Percentiles rank a stretch among this genome's conserved stretches.
Evolutionary conservation across 2,797 vertebrate genomes (phyloP).

Genomic region (Silurus aristotelis): DNA sequence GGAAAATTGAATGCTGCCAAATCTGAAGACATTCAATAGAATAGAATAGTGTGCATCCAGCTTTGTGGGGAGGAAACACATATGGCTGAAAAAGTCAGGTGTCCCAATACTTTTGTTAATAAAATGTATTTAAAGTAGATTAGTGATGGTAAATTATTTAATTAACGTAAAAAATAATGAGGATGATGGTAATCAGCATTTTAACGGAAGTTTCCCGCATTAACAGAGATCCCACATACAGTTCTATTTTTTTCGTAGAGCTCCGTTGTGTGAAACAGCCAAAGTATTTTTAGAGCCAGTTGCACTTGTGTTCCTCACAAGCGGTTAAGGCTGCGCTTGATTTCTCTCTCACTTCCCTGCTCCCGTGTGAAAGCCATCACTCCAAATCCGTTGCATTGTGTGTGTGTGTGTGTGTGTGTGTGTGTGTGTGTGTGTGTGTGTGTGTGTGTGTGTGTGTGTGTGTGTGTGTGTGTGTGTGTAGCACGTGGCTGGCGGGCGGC

Average conservation of each 20-base stretch:
- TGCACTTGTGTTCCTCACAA: constrained; percentile 4
- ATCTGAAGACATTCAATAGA: too few species aligned
- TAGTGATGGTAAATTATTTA: not conserved
- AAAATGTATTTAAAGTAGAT: not conserved
- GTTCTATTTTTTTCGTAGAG: not conserved
- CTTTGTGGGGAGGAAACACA: too few species aligned
- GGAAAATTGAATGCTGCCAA: too few species aligned
- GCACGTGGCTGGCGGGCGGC: constrained; percentile 50
- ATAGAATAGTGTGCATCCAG: too few species aligned
- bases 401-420: constrained; percentile 6
- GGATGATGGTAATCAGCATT: not conserved
- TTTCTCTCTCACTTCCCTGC: constrained; percentile 28
- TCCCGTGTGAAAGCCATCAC: constrained; percentile 27
- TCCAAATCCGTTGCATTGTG: not conserved
- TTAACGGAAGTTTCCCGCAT: not conserved
- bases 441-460: constrained; percentile 6
- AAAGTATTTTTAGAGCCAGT: constrained; percentile 1
- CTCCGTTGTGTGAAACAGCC: not conserved
- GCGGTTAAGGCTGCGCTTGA: not conserved
- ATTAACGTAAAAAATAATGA: not conserved
- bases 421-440: constrained; percentile 14
- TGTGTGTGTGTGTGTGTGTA: constrained; percentile 19
- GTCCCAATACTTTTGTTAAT: too few species aligned
- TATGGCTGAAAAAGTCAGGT: too few species aligned
- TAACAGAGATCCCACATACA: not conserved